A percentile compares a stretch with the other conserved stretches of the same genome.
Conservation (phyloP, 2,113 vertebrate genomes). For the Desmodus rotundus region DNA sequence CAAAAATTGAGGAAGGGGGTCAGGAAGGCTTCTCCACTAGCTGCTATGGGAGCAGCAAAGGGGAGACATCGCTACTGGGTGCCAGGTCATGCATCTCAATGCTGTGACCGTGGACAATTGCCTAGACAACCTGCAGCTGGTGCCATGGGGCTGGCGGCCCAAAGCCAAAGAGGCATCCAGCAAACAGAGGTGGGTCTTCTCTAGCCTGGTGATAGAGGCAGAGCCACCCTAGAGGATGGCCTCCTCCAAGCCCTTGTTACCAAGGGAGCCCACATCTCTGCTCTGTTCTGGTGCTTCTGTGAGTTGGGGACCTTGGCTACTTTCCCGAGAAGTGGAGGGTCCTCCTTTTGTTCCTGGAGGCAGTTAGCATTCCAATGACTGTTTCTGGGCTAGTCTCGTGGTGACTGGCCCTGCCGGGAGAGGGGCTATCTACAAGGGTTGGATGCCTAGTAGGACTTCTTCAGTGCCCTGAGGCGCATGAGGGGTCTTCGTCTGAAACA, state of each 20-base stretch:
- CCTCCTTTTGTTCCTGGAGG: neutral
- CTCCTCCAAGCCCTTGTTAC: fast-evolving
- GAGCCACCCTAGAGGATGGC: neutral
- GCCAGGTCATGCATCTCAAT: slow-evolving; percentile 97
- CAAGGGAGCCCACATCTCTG: fast-evolving
- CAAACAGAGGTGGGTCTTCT: slow-evolving; percentile 90
- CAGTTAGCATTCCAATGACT: neutral
- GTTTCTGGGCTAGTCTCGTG: neutral
- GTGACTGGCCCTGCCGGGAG: neutral
- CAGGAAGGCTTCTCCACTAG: slow-evolving; percentile 93
- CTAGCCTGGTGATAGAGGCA: fast-evolving
- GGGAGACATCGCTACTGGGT: slow-evolving; percentile 95
- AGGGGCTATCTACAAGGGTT: neutral
- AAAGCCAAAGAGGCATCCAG: slow-evolving; percentile 95
- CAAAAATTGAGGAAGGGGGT: slow-evolving; percentile 94
- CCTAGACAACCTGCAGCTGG: slow-evolving; percentile 94
- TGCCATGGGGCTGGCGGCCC: slow-evolving; percentile 93
- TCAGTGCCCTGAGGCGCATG: fast-evolving
- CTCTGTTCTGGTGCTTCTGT: neutral
- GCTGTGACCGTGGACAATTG: slow-evolving; percentile 97
- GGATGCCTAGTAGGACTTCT: neutral
- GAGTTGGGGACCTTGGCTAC: neutral
- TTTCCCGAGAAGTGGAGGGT: fast-evolving
- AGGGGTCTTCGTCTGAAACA: too few species aligned
- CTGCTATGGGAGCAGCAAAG: slow-evolving; percentile 97